phyloP scores from a whole-genome alignment of 2,888 invertebrate species.

The Epicampocera succincta region DNA sequence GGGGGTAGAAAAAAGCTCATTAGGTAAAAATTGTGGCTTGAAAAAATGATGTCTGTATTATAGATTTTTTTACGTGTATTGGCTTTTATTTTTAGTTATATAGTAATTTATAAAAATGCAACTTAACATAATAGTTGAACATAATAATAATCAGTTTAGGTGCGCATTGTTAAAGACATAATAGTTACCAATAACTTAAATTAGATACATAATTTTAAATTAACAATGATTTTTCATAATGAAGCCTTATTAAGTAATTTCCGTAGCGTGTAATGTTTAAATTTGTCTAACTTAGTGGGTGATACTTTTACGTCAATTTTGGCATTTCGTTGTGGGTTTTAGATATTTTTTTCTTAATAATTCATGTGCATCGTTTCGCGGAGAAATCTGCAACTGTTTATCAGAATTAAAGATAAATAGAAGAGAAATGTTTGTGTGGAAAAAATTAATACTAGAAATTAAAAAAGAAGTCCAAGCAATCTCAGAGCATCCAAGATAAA shows the following conservation, averaged over 20 bases:
- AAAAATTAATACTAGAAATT: too few species aligned
- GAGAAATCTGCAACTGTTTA: conserved; percentile 33
- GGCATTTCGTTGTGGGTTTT: conserved; percentile 19
- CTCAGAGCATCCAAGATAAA: too few species aligned
- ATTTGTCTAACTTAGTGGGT: conserved; percentile 23
- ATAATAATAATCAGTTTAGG: conserved; percentile 26
- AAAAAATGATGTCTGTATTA: background rate
- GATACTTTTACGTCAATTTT: conserved; percentile 28
- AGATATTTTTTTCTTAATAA: background rate
- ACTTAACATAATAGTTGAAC: conserved; percentile 51
- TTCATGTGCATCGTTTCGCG: background rate
- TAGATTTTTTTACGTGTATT: conserved; percentile 45
- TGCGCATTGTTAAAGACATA: background rate
- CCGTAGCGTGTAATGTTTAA: conserved; percentile 21
- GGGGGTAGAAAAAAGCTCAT: too few species aligned
- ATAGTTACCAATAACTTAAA: conserved; percentile 51
- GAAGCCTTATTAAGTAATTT: conserved; percentile 36
- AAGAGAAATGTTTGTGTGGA: background rate
- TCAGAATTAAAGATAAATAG: conserved; percentile 52
- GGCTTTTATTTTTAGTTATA: conserved; percentile 33
- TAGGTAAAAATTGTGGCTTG: background rate
- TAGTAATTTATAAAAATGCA: conserved; percentile 50
- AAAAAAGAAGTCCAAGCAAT: too few species aligned
- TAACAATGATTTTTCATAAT: conserved; percentile 46
- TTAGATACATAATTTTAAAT: conserved; percentile 31